These are phyloP conservation scores for Polyommatus icarus DNA, from an alignment of 2,888 invertebrate species.

Conservation along the genomic window DNA sequence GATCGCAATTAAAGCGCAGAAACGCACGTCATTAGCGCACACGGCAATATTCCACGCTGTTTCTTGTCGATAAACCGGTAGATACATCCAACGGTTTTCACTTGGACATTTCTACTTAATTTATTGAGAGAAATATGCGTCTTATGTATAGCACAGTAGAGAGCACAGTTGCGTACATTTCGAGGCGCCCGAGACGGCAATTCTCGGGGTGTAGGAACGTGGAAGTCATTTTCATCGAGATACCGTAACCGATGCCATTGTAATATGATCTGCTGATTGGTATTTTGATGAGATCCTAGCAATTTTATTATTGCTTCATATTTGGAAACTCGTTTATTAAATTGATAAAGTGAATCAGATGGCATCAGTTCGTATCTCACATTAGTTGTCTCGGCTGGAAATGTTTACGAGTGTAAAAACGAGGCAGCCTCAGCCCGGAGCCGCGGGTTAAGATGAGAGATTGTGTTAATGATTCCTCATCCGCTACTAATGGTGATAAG, in stretches of 20 bases:
- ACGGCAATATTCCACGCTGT: conserved; percentile 78
- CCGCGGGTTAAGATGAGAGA: conserved; percentile 42
- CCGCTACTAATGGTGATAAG: conserved; percentile 38
- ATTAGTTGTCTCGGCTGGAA: conserved; percentile 38
- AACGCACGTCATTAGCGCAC: conserved; percentile 75
- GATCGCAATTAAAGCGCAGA: conserved; percentile 77
- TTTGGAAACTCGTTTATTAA: conserved; percentile 51
- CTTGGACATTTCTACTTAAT: conserved; percentile 32
- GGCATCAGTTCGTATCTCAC: conserved; percentile 42
- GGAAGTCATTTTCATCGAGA: conserved; percentile 54
- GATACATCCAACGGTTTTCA: conserved; percentile 41
- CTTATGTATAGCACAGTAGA: conserved; percentile 1
- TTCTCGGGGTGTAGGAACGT: conserved; percentile 39
- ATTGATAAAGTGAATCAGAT: conserved; percentile 46
- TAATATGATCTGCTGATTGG: conserved; percentile 66
- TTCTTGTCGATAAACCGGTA: conserved; percentile 61
- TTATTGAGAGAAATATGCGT: conserved; percentile 28
- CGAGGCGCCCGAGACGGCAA: conserved; percentile 13
- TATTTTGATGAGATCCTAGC: conserved; percentile 64
- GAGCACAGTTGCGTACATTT: conserved; percentile 37
- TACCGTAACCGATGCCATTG: conserved; percentile 57
- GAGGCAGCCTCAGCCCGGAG: conserved; percentile 37
- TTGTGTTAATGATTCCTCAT: conserved; percentile 43
- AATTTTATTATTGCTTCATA: conserved; percentile 54
- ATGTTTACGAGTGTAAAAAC: conserved; percentile 43